These are phyloP conservation scores for Zosterops japonicus DNA, from an alignment of 2,113 vertebrate genomes.

Conservation along the genomic window DNA sequence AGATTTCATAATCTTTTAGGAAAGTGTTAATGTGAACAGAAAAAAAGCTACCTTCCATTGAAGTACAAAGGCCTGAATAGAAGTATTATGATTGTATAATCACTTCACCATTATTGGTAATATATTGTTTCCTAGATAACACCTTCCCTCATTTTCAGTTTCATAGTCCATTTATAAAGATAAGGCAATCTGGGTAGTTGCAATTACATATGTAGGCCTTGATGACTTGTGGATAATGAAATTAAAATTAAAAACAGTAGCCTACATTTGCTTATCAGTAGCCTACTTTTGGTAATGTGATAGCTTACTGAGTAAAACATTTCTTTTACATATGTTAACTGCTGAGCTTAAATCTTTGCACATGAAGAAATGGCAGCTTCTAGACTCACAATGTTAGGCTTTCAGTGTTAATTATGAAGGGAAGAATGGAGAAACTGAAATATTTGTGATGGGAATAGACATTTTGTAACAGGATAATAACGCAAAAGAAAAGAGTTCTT, in stretches of 20 bases:
- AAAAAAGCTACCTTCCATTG: background rate
- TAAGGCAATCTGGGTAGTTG: background rate
- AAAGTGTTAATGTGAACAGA: background rate
- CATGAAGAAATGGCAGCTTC: background rate
- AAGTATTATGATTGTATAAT: background rate
- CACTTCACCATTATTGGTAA: background rate
- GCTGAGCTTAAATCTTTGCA: background rate
- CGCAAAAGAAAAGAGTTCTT: background rate
- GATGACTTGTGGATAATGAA: background rate
- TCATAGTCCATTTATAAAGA: background rate
- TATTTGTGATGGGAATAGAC: slow-evolving; percentile 13
- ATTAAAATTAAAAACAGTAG: background rate
- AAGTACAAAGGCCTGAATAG: background rate
- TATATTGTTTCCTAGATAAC: background rate
- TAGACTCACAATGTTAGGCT: background rate
- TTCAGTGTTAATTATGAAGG: slow-evolving; percentile 23
- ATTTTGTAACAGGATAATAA: slow-evolving; percentile 6
- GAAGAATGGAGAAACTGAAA: background rate
- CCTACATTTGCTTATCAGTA: background rate
- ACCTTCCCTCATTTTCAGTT: background rate
- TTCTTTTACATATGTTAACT: background rate
- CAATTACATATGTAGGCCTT: background rate
- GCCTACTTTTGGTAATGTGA: background rate
- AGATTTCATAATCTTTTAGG: background rate
- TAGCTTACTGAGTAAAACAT: background rate